Evolutionary conservation across 2,113 vertebrate species (phyloP).

Genomic region (Anser brachyrhynchus): DNA sequence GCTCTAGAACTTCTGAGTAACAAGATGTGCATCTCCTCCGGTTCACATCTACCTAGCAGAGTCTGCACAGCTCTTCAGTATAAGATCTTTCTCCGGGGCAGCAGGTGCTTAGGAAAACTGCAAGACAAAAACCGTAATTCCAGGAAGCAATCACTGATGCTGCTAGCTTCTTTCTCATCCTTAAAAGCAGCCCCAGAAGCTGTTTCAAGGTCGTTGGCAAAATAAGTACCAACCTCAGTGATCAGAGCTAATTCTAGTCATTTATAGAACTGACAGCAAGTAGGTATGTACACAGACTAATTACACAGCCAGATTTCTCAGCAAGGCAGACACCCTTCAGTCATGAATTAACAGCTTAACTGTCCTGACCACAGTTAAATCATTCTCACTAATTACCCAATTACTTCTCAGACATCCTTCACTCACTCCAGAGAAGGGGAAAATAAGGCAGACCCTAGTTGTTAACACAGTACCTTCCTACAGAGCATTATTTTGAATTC

Average conservation of each 20-base stretch:
- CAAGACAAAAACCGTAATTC: background rate
- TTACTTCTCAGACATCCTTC: background rate
- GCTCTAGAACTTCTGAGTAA: background rate
- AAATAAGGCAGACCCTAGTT: background rate
- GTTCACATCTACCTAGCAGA: background rate
- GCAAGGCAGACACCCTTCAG: background rate
- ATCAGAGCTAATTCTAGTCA: background rate
- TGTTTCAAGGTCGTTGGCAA: background rate
- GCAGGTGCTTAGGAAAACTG: background rate
- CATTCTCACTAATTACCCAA: background rate
- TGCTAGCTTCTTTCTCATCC: background rate
- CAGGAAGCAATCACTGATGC: background rate
- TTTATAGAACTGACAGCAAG: background rate
- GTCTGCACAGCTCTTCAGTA: background rate
- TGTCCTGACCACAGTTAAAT: background rate
- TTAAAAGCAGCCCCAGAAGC: background rate
- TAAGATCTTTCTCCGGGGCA: background rate
- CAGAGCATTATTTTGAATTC: background rate
- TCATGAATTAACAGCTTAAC: background rate
- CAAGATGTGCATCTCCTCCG: background rate
- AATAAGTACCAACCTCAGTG: background rate
- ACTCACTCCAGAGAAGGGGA: background rate
- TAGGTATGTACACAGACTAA: background rate
- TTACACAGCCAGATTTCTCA: background rate
- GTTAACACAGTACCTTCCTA: background rate